Evolutionary conservation across 2,113 vertebrate genomes (phyloP), one percentile per base, ranked within the genome.

Genomic region (Neolamprologus brichardi): DNA sequence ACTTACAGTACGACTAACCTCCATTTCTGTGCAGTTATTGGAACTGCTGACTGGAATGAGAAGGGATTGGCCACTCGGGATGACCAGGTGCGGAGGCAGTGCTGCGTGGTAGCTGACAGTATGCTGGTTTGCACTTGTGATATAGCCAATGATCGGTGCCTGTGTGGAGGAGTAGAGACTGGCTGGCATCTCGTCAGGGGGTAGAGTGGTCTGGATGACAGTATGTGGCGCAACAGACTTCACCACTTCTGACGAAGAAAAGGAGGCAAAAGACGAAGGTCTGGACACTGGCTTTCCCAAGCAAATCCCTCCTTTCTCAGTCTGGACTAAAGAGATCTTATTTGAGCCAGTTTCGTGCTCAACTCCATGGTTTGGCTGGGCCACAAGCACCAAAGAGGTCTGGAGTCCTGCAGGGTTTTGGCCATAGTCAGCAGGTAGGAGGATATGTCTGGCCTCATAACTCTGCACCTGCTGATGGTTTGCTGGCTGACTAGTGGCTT

Each of bases 71-170:
- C 97, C 96, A 84, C 98, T 98, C 0, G 98, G 98, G 94, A 99
- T 99, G 86, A 99, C 97, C 92, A 99, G 95, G 93, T 99, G 98
- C 93, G 98, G 99, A 1, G 98, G 97, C 88, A 99, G 97, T 84
- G 96, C 95, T 89, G 97, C 88, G 2, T 97, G 98, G 85, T 99
- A 99, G 67, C 98, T 97, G 54, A 95, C 94, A n/a, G 89, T 97
- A 78, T 87, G 98, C 92, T 96, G 96, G 70, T 96, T 95, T 32
- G 90, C 81, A 62, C 95, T 96, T 82, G 96, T 98, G 95, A 99
- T 97, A 91, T 99, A 99, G 89, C 98, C 98, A 2, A 99, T 99
- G 92, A 99, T 98, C 0, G 99, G 97, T 0, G 98, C 96, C 87
- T 99, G 99, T 5, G 98, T 95, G 86, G 97, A 96, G 2, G 98